These are phyloP conservation scores for Leptura quadrifasciata DNA, from an alignment of 2,888 invertebrate species.

Conservation along the genomic window DNA sequence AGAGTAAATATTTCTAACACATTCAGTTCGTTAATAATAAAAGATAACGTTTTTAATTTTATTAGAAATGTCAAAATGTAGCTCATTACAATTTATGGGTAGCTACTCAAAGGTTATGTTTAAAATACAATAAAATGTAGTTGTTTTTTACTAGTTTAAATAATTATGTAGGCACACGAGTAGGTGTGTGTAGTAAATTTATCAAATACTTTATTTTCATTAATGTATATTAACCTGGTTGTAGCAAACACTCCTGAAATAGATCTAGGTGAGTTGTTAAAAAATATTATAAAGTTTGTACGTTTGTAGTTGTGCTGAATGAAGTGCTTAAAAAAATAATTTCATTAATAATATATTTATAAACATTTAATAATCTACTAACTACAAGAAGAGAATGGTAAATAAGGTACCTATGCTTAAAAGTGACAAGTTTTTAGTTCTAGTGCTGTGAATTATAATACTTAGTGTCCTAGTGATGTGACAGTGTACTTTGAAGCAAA, in stretches of 20 bases:
- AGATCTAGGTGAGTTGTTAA: constrained; percentile 18
- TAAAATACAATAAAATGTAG: constrained; percentile 15
- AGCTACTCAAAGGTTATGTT: constrained; percentile 34
- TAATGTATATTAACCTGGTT: constrained; percentile 25
- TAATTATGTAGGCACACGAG: constrained; percentile 6
- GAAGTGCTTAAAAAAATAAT: neutral
- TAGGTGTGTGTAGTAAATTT: constrained; percentile 25
- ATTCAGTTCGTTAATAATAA: constrained; percentile 4
- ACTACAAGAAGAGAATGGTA: neutral
- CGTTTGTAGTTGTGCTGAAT: neutral
- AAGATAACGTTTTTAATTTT: constrained; percentile 17
- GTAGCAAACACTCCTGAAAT: constrained; percentile 36
- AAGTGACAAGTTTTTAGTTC: constrained; percentile 6
- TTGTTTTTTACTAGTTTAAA: constrained; percentile 11
- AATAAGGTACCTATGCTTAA: constrained; percentile 1
- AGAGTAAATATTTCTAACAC: constrained; percentile 5
- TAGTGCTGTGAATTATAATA: neutral
- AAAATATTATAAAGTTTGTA: neutral
- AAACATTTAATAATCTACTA: neutral
- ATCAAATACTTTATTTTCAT: constrained; percentile 20
- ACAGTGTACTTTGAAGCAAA: neutral
- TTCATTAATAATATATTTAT: neutral
- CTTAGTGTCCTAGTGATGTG: neutral
- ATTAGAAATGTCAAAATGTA: constrained; percentile 25
- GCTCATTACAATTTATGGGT: neutral